A percentile compares a stretch with the other conserved stretches of the same genome.
These are phyloP conservation scores for Dicaeum eximium DNA, from an alignment of 2,113 vertebrate species.

Conservation along the genomic window DNA sequence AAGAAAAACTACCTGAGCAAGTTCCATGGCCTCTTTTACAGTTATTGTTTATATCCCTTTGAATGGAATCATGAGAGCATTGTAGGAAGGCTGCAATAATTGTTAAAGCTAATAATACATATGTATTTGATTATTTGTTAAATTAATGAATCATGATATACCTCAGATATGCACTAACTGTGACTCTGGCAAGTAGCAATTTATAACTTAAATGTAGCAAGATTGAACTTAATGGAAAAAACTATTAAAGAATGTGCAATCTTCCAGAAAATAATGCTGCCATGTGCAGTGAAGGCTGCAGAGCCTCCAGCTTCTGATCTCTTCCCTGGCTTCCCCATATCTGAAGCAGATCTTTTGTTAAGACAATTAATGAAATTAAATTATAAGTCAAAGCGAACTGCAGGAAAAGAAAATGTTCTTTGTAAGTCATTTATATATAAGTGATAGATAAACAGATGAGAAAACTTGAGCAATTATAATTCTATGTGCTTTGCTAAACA, in stretches of 20 bases:
- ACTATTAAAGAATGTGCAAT: neutral
- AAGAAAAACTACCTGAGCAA: neutral
- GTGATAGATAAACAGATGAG: neutral
- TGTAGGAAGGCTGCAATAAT: neutral
- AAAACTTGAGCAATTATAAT: neutral
- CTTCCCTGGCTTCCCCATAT: neutral
- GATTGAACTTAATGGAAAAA: constrained; percentile 3
- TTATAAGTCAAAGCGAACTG: neutral
- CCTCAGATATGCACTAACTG: neutral
- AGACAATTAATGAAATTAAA: neutral
- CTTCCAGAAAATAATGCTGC: neutral
- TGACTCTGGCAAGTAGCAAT: neutral
- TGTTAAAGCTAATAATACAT: neutral
- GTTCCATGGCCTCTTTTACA: neutral
- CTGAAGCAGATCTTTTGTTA: neutral
- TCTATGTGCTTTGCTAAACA: neutral
- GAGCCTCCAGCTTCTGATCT: neutral
- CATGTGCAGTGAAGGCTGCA: neutral
- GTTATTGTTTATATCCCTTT: neutral
- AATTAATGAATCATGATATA: neutral
- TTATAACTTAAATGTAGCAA: neutral
- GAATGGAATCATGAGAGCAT: neutral
- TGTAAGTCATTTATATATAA: neutral
- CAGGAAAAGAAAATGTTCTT: neutral
- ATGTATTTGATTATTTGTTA: neutral